Evolutionary conservation across 2,888 invertebrate genomes (phyloP), one percentile per base, ranked within the genome.

Genomic region (Flexamia atlantica): DNA sequence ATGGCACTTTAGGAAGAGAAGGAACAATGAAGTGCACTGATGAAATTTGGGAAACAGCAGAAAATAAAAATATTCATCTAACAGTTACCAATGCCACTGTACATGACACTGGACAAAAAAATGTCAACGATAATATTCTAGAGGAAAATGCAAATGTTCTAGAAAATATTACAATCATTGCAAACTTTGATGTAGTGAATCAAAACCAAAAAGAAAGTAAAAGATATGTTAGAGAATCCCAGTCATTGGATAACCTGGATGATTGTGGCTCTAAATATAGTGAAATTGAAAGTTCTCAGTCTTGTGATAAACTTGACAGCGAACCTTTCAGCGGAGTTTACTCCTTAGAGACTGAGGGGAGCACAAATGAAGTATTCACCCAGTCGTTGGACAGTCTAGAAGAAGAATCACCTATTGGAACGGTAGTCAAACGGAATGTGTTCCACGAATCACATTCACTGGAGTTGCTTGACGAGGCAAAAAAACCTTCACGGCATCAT

Each of bases 1-100:
- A 79, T 53, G 79, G 36, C 20, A 79, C 79, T 23, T 72, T 88
- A 25, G 88, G 88, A 9, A 84, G 88, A 57, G 87, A 87, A 53
- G 88, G 87, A 32, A 88, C 88, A 20, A 81, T 88, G 79, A 87
- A 87, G 81, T 88, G 88, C 23, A 84, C 85, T 68, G 88, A 88
- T 53, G 88, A 89, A 83, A 83, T 88, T 5, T 89, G 88, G 88
- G 88, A 87, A 83, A 85, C 87, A 36, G 64, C 64, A 28, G 28
- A 28, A 64, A 64, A 64, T 9, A 4, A 4, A 64, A 64, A 20
- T 14, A 25, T 10, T 1, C 64, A 64, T 28, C 30, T 28, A 12
- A 28, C 64, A 28, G 17, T 64, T 3, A 64, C 64, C 5, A 64
- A 64, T 64, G 64, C 17, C 14, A 17, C 79, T 10, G 36, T 79